Percentiles rank a stretch among this genome's conserved stretches.
Evolutionary conservation across 2,888 invertebrate species (phyloP).

Genomic region (Cheiracanthium punctorium): DNA sequence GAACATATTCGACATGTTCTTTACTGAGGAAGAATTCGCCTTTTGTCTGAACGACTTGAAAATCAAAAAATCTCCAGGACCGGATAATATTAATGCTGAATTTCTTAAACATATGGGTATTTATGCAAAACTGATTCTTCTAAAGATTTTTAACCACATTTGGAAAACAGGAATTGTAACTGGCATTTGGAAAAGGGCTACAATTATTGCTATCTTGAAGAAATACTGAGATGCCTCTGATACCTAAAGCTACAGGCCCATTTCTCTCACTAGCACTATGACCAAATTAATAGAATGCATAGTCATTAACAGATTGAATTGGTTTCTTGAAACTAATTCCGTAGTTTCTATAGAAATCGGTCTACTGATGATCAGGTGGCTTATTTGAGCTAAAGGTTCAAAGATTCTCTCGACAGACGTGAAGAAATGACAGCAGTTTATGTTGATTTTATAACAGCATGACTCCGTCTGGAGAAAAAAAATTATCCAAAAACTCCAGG

Average conservation of each 20-base stretch:
- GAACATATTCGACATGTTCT: too few relatives aligned
- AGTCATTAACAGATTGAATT: neutral
- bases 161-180: neutral
- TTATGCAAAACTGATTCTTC: conserved; percentile 1
- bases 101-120: conserved; percentile 16
- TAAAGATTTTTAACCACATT: neutral
- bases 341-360: neutral
- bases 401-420: neutral
- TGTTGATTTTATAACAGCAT: neutral
- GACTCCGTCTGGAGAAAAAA: too few relatives aligned
- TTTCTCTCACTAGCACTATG: neutral
- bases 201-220: too few relatives aligned
- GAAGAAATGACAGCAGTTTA: neutral
- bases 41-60: neutral
- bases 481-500: too few relatives aligned
- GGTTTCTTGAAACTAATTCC: neutral
- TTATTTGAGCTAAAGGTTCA: neutral
- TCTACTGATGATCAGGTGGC: neutral
- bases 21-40: too few relatives aligned
- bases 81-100: conserved; percentile 11
- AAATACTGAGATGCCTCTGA: neutral
- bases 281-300: too few relatives aligned
- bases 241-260: neutral
- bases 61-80: conserved; percentile 3
- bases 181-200: neutral